phyloP scores from a whole-genome alignment of 2,888 invertebrate genomes.

The Platycnemis pennipes region DNA sequence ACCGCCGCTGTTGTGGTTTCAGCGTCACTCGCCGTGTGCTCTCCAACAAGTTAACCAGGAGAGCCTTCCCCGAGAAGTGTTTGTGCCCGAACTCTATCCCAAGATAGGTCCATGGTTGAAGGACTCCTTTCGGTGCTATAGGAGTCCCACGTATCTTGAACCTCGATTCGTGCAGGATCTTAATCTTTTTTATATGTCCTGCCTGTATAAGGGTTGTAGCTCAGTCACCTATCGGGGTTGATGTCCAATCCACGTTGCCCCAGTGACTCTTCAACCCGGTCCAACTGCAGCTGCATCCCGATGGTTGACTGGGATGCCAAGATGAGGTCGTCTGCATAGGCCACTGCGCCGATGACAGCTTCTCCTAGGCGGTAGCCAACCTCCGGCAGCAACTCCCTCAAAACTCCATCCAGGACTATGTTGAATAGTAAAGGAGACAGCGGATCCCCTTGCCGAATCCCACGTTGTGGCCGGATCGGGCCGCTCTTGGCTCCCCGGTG shows the following conservation, averaged over 20 bases:
- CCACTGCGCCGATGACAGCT: conserved; percentile 74
- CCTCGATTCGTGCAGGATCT: conserved; percentile 72
- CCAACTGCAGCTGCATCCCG: conserved; percentile 75
- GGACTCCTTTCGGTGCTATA: conserved; percentile 73
- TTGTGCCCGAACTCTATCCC: conserved; percentile 74
- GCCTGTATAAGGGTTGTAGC: conserved; percentile 74
- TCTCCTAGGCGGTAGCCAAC: conserved; percentile 71
- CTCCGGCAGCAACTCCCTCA: conserved; percentile 70
- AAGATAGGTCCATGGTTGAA: conserved; percentile 75
- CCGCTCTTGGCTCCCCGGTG: conserved; percentile 76
- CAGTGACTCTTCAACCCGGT: not conserved
- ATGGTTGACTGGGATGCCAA: conserved; percentile 75
- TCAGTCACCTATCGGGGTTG: conserved; percentile 70
- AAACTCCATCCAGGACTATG: conserved; percentile 71
- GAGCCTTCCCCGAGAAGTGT: not conserved
- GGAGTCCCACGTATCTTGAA: conserved; percentile 54
- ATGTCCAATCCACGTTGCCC: not conserved
- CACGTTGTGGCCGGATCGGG: conserved; percentile 71
- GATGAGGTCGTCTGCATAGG: conserved; percentile 77
- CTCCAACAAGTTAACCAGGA: conserved; percentile 12
- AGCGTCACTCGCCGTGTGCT: conserved; percentile 72
- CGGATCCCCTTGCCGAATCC: conserved; percentile 78
- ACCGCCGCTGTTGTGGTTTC: conserved; percentile 70
- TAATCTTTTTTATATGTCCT: conserved; percentile 75
- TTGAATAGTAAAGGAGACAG: conserved; percentile 77